These are phyloP conservation scores for Leuciscus waleckii DNA, from an alignment of 2,797 vertebrate genomes.

Conservation along the genomic window DNA sequence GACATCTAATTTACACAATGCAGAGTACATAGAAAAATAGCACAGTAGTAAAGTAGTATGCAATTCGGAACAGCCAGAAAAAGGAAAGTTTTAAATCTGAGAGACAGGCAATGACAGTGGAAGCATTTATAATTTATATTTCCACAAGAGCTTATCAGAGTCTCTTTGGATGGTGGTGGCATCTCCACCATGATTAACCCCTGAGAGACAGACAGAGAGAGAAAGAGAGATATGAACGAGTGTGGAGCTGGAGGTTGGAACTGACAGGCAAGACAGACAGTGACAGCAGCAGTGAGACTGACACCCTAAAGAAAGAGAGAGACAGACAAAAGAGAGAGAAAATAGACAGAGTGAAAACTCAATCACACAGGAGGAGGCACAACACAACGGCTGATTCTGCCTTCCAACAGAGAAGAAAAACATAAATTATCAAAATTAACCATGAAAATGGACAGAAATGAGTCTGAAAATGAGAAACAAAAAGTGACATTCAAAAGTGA, in stretches of 20 bases:
- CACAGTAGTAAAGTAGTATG: not conserved
- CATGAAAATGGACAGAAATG: slow-evolving; percentile 56
- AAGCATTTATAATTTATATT: slow-evolving; percentile 24
- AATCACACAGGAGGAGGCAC: slow-evolving; percentile 55
- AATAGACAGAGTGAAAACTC: slow-evolving; percentile 55
- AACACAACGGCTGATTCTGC: slow-evolving; percentile 72
- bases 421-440: slow-evolving; percentile 53
- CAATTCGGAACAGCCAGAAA: not conserved
- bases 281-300: slow-evolving; percentile 60
- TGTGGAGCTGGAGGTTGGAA: slow-evolving; percentile 27
- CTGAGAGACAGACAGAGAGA: not conserved
- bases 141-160: slow-evolving; percentile 16
- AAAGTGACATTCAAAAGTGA: slow-evolving; percentile 52
- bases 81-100: not conserved
- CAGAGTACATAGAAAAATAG: not conserved
- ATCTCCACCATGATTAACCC: slow-evolving; percentile 28
- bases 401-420: slow-evolving; percentile 70
- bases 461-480: slow-evolving; percentile 46
- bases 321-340: slow-evolving; percentile 60
- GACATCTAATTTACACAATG: not conserved
- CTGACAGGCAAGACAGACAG: slow-evolving; percentile 63
- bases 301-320: slow-evolving; percentile 66
- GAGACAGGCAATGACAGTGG: not conserved
- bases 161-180: slow-evolving; percentile 16
- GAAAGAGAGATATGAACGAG: not conserved